These are phyloP conservation scores for Pseudopipra pipra DNA, from an alignment of 2,113 vertebrate genomes.

Conservation along the genomic window DNA sequence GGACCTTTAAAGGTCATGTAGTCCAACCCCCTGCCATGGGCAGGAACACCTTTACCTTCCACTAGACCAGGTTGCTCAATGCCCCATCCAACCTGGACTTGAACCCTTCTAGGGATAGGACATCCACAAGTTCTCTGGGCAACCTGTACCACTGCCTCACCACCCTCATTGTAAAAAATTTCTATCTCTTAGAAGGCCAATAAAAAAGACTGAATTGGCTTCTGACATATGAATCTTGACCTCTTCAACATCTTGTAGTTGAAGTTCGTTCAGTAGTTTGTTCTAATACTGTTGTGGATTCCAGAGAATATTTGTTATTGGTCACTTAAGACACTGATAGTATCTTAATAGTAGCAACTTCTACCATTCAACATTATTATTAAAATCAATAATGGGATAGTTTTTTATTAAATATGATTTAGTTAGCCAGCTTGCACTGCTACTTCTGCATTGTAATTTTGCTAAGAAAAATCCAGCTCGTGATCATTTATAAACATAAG, in stretches of 20 bases:
- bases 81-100: background rate
- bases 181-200: background rate
- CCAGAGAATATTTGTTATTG: background rate
- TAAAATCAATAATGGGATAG: background rate
- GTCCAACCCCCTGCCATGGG: fast-evolving
- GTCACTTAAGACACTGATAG: background rate
- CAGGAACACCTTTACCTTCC: background rate
- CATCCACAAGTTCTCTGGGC: background rate
- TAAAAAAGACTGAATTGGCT: background rate
- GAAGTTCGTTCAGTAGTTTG: background rate
- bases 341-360: background rate
- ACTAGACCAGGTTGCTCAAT: background rate
- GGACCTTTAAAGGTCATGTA: background rate
- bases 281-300: background rate
- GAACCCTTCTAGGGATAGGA: background rate
- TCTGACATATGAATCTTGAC: background rate
- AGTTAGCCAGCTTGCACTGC: background rate
- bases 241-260: background rate
- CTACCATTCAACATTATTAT: background rate
- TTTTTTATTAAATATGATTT: background rate
- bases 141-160: background rate
- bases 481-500: background rate
- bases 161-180: background rate
- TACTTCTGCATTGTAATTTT: background rate
- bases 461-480: background rate